Evolutionary conservation across 2,888 invertebrate species (phyloP).

Genomic region (Harmothoe impar): DNA sequence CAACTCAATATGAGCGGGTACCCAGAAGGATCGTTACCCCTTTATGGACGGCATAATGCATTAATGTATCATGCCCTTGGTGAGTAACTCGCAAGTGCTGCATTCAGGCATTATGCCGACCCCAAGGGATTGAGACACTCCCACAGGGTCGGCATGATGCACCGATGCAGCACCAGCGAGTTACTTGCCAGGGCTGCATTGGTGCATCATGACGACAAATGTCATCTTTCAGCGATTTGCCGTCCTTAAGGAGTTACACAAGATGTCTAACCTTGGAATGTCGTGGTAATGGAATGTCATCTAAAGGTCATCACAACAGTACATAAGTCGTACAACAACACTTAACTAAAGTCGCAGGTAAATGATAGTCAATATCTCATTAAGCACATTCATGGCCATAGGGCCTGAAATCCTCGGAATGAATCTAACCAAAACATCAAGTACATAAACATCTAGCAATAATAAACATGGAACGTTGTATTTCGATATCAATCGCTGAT

Average conservation of each 20-base stretch:
- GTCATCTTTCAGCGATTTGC: too few species aligned
- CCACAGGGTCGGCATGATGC: too few species aligned
- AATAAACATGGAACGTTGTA: not conserved
- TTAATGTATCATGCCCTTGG: too few species aligned
- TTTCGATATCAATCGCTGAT: not conserved
- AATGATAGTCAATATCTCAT: not conserved
- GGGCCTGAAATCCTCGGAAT: not conserved
- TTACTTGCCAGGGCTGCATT: too few species aligned
- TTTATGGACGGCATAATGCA: too few species aligned
- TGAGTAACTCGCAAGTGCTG: too few species aligned
- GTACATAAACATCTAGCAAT: not conserved
- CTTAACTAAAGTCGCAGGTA: conserved; percentile 8
- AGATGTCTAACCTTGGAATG: conserved; percentile 34
- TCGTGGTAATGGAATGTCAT: not conserved
- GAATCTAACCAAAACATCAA: not conserved
- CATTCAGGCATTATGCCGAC: too few species aligned
- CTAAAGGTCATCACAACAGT: conserved; percentile 27
- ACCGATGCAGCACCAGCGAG: too few species aligned
- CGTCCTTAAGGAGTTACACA: not conserved
- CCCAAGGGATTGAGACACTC: too few species aligned
- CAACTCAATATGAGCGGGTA: not conserved
- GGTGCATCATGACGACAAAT: too few species aligned
- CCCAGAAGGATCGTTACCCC: too few species aligned
- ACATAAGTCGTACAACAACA: not conserved
- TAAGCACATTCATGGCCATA: conserved; percentile 26